Percentiles rank a stretch among this genome's conserved stretches.
These are phyloP conservation scores for Leptodactylus fallax DNA, from an alignment of 2,797 vertebrate genomes.

Conservation along the genomic window DNA sequence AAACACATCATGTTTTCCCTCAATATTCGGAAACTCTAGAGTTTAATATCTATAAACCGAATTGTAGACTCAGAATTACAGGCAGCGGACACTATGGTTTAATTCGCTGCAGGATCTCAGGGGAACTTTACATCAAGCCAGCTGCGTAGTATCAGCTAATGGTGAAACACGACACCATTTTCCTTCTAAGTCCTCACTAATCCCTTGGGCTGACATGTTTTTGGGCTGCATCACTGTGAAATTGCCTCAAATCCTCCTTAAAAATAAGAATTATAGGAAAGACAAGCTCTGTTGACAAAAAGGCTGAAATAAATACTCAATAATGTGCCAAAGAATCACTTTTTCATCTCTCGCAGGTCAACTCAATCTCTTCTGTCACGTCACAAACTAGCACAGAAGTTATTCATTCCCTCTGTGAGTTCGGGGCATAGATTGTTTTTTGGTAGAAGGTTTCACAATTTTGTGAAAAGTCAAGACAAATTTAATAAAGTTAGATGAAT, in stretches of 20 bases:
- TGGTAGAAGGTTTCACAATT: not conserved
- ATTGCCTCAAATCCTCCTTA: slow-evolving; percentile 80
- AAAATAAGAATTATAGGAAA: slow-evolving; percentile 78
- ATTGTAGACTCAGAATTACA: slow-evolving; percentile 34
- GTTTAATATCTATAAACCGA: slow-evolving; percentile 65
- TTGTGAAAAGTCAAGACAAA: not conserved
- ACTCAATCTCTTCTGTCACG: slow-evolving; percentile 67
- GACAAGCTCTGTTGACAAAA: slow-evolving; percentile 75
- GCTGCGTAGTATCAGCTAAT: slow-evolving; percentile 71
- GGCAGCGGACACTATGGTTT: slow-evolving; percentile 71
- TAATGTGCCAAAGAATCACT: slow-evolving; percentile 68
- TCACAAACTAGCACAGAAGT: slow-evolving; percentile 64
- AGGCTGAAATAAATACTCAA: slow-evolving; percentile 70
- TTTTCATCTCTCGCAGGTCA: slow-evolving; percentile 69
- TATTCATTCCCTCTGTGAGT: not conserved
- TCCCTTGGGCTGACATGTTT: slow-evolving; percentile 80
- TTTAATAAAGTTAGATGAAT: not conserved
- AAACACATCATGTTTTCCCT: slow-evolving; percentile 61
- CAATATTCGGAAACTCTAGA: slow-evolving; percentile 69
- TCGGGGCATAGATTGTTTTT: not conserved
- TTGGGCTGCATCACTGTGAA: slow-evolving; percentile 76
- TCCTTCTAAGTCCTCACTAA: slow-evolving; percentile 78
- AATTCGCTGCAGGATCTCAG: slow-evolving; percentile 71
- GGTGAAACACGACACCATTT: slow-evolving; percentile 78
- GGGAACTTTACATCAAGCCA: slow-evolving; percentile 72